Evolutionary conservation across 2,797 vertebrate species (phyloP), one percentile per base, ranked within the genome.

Genomic region (Calcarius lapponicus): DNA sequence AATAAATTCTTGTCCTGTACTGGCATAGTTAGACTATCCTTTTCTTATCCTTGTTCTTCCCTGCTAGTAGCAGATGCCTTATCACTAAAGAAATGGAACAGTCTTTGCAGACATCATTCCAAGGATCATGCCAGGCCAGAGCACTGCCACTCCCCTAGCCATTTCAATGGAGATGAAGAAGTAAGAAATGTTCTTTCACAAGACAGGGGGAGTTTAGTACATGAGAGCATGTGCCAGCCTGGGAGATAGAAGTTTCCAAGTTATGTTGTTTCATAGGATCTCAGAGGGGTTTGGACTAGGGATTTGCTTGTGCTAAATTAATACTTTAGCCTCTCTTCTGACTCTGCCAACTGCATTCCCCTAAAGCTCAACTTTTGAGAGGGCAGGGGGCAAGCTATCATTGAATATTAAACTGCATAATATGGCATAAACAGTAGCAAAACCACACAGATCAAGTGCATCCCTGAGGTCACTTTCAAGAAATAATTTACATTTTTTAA

Each of bases 401-500:
- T 5, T 53, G 54, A 92, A 76, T 64, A 83, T 48, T 79, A 74
- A 91, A 84, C 60, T 62, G 43, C 4, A 2, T 20, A 91, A 75
- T 57, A 70, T 34, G 2, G 14, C 65, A 85, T 32, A 24, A 86
- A 51, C 48, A 76, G 71, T 15, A 83, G 71, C 62, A 76, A 96
- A 90, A n/a, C 24, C 86, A 81, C 50, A 88, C 12, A 62, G 21
- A 87, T 32, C 65, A 95, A 91, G 36, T 24, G 57, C 25, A 89
- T 73, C 84, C 86, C 93, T 57, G 38, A 91, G 89, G 92, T 91
- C 58, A 81, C 69, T 80, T 93, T 43, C 2, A 29, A 92, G 85
- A 86, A 94, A 75, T 86, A 91, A 97, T 96, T 97, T 93, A 83
- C 92, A 93, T 95, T 90, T 96, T 94, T 95, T 96, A 95, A 97